Evolutionary conservation across 2,113 vertebrate species (phyloP).

Genomic region (Chiloscyllium plagiosum): DNA sequence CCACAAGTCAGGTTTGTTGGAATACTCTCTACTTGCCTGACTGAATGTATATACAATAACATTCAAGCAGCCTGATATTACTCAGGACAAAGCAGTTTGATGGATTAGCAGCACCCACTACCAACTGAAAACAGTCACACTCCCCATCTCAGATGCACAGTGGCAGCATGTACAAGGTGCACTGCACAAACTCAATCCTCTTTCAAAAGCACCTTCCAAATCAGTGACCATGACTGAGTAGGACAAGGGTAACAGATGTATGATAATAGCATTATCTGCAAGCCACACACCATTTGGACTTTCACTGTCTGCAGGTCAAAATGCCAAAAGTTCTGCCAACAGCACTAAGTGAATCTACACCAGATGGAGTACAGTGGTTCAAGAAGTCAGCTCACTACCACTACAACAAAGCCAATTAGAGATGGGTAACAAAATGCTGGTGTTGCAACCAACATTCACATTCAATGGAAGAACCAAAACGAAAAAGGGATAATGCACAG

Average conservation of each 20-base stretch:
- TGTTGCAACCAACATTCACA: neutral
- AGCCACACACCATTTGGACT: neutral
- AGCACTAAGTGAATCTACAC: neutral
- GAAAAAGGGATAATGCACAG: neutral
- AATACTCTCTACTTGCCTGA: neutral
- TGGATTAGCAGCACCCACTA: neutral
- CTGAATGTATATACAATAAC: neutral
- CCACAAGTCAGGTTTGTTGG: neutral
- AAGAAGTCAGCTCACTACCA: too few relatives aligned
- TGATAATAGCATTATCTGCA: neutral
- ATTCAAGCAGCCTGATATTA: neutral
- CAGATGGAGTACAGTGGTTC: neutral
- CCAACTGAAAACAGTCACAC: too few relatives aligned
- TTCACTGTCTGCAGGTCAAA: neutral
- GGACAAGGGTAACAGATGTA: neutral
- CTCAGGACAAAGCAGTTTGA: neutral
- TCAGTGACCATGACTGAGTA: neutral
- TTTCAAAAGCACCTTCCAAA: neutral
- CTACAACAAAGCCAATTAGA: too few relatives aligned
- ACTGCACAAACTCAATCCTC: neutral
- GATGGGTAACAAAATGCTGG: neutral
- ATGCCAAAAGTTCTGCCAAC: neutral
- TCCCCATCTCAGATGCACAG: too few relatives aligned
- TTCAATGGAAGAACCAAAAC: neutral
- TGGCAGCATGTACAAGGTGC: neutral